phyloP scores from a whole-genome alignment of 2,888 invertebrate species.

The Pomacea canaliculata region DNA sequence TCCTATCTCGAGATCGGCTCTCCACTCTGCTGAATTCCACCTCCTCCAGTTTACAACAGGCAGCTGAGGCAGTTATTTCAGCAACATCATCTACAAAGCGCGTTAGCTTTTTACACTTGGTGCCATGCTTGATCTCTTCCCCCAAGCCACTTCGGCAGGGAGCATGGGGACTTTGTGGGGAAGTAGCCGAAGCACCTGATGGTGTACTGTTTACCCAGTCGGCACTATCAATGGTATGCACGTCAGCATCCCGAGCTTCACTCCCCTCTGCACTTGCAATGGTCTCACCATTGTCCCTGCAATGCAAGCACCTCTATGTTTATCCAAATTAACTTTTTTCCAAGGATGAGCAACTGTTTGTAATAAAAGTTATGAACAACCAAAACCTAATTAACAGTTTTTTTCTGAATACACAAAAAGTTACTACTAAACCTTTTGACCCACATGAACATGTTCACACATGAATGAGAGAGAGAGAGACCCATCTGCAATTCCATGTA shows the following conservation, averaged over 20 bases:
- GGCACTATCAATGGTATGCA: not conserved
- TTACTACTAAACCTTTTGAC: not conserved
- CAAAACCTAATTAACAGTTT: too few relatives aligned
- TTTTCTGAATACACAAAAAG: not conserved
- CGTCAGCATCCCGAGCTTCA: not conserved
- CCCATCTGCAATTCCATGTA: not conserved
- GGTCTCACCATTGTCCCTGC: not conserved
- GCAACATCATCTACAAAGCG: constrained; percentile 21
- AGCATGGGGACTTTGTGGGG: constrained; percentile 8
- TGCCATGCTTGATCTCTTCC: constrained; percentile 4
- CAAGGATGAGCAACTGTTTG: not conserved
- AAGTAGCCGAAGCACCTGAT: not conserved
- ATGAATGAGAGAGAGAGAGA: not conserved
- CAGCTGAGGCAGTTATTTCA: not conserved
- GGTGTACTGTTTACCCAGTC: not conserved
- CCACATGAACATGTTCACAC: too few relatives aligned
- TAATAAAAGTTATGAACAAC: too few relatives aligned
- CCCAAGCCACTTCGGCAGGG: not conserved
- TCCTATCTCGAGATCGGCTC: constrained; percentile 12
- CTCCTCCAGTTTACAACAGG: not conserved
- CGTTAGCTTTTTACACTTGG: constrained; percentile 23
- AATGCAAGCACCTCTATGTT: not conserved
- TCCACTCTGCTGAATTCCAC: too few relatives aligned
- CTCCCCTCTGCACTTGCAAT: not conserved
- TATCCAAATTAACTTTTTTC: not conserved